These are phyloP conservation scores for Orestias chungarensis DNA, from an alignment of 2,797 vertebrate genomes.

Conservation along the genomic window DNA sequence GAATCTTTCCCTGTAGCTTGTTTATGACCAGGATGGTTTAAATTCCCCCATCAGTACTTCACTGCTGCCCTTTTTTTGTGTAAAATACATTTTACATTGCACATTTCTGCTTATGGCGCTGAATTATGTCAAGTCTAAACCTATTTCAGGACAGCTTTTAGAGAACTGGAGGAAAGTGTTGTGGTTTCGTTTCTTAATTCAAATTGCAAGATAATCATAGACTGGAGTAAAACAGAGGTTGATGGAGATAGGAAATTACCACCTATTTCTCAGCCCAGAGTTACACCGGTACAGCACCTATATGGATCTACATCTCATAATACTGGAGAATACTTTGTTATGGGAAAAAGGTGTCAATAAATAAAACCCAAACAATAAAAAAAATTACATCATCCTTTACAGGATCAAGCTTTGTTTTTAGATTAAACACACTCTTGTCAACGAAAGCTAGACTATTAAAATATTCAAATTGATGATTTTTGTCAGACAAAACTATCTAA, in stretches of 20 bases:
- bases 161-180: not conserved
- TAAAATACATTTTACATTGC: not conserved
- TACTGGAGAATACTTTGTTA: no score
- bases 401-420: not conserved
- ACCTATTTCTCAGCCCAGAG: no score
- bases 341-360: no score
- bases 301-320: no score
- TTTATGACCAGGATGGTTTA: not conserved
- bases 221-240: not conserved
- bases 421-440: not conserved
- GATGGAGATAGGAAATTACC: not conserved
- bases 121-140: not conserved
- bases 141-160: not conserved
- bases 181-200: slow-evolving; percentile 2
- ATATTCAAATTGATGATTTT: not conserved
- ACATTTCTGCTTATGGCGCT: not conserved
- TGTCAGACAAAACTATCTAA: not conserved
- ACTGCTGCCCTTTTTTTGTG: not conserved
- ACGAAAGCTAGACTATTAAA: not conserved
- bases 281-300: no score
- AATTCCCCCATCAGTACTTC: not conserved
- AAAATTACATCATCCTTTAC: no score
- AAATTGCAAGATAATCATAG: not conserved
- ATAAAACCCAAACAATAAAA: no score
- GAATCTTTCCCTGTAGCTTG: not conserved